Evolutionary conservation across 2,113 vertebrate species (phyloP).

Genomic region (Callopanchax toddi): DNA sequence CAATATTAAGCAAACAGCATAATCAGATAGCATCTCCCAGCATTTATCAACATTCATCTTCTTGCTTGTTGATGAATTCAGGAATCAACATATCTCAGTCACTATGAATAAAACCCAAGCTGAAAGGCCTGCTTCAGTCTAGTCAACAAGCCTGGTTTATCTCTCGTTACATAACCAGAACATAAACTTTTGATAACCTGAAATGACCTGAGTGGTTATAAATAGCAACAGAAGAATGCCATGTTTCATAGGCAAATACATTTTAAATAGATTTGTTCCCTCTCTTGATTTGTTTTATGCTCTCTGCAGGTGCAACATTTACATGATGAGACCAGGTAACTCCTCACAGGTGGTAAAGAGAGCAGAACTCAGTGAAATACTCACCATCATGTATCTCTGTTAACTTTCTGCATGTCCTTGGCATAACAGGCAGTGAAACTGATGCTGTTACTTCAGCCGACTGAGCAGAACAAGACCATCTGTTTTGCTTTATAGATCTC

Average conservation of each 20-base stretch:
- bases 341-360: not conserved
- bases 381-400: not conserved
- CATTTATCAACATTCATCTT: not conserved
- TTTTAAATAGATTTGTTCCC: not conserved
- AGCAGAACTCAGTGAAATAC: not conserved
- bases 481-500: slow-evolving; percentile 5
- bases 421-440: not conserved
- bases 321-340: not conserved
- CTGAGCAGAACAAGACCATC: slow-evolving; percentile 2
- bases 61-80: not conserved
- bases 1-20: not conserved
- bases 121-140: not conserved
- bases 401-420: not conserved
- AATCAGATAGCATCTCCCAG: too few relatives aligned
- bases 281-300: not conserved
- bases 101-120: not conserved
- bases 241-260: not conserved
- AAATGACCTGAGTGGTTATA: not conserved
- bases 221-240: not conserved
- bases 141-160: not conserved
- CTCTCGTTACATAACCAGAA: slow-evolving; percentile 1
- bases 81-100: not conserved
- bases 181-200: not conserved
- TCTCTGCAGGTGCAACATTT: not conserved
- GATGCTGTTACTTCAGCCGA: slow-evolving; percentile 3